Conservation (phyloP, 2,888 invertebrate species). For the Sesamia inferens region DNA sequence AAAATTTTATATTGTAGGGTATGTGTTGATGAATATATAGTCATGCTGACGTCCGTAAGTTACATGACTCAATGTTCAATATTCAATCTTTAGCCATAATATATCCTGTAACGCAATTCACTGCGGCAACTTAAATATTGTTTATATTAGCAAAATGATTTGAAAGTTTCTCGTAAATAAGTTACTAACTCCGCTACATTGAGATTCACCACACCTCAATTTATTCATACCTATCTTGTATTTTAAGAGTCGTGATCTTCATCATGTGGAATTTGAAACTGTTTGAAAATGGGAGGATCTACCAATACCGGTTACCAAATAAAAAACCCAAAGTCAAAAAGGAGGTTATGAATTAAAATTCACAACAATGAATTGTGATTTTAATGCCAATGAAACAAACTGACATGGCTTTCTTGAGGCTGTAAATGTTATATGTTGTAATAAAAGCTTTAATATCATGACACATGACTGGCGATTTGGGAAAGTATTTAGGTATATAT, state of each 20-base stretch:
- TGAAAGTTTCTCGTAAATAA: slow-evolving; percentile 9
- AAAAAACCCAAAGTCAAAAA: background rate
- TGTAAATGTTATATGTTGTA: background rate
- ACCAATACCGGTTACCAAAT: background rate
- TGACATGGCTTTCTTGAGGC: background rate
- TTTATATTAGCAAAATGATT: slow-evolving; percentile 13
- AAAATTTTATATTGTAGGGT: slow-evolving; percentile 37
- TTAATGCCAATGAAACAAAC: background rate
- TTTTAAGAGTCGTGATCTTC: slow-evolving; percentile 13
- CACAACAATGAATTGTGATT: background rate
- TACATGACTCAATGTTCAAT: slow-evolving; percentile 55
- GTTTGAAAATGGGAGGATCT: slow-evolving; percentile 15
- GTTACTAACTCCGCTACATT: background rate
- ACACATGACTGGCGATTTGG: background rate
- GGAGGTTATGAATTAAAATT: background rate
- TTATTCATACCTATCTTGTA: slow-evolving; percentile 11
- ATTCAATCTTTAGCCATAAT: slow-evolving; percentile 27
- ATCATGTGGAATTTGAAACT: slow-evolving; percentile 18
- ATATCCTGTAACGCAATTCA: slow-evolving; percentile 36
- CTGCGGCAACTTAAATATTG: background rate
- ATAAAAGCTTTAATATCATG: background rate
- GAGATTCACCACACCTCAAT: slow-evolving; percentile 7
- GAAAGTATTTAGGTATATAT: no score
- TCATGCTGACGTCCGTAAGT: slow-evolving; percentile 37
- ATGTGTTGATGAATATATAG: slow-evolving; percentile 28